Conservation (phyloP, 2,113 vertebrate species). For the Mus pahari region DNA sequence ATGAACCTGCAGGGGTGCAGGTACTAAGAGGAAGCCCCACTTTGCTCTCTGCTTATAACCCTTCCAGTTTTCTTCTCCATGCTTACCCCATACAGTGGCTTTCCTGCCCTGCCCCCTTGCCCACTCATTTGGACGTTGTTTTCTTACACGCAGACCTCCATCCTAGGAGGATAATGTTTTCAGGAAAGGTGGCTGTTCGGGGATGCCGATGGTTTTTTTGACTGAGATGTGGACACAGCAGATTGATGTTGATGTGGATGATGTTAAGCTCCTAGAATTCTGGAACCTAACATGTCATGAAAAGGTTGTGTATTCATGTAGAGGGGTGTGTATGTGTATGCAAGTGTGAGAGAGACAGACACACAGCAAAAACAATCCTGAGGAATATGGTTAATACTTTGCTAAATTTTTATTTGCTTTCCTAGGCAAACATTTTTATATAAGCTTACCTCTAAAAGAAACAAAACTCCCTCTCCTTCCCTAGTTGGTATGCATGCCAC, state of each 20-base stretch:
- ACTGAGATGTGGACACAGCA: background rate
- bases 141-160: background rate
- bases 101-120: background rate
- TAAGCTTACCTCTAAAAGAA: background rate
- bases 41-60: background rate
- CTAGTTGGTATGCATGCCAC: background rate
- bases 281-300: background rate
- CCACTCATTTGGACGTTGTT: background rate
- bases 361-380: background rate
- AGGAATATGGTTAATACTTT: background rate
- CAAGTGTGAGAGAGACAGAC: background rate
- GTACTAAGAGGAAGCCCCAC: background rate
- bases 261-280: background rate
- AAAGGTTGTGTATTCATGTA: background rate
- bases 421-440: background rate
- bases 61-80: background rate
- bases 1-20: background rate
- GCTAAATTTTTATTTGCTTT: slow-evolving; percentile 36
- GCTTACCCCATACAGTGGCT: background rate
- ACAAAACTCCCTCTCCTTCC: background rate
- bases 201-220: background rate
- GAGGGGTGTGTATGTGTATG: rapidly evolving
- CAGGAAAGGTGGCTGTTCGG: background rate
- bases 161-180: background rate
- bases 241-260: background rate